Evolutionary conservation across 2,888 invertebrate genomes (phyloP), one percentile per base, ranked within the genome.

Genomic region (Nysson spinosus): DNA sequence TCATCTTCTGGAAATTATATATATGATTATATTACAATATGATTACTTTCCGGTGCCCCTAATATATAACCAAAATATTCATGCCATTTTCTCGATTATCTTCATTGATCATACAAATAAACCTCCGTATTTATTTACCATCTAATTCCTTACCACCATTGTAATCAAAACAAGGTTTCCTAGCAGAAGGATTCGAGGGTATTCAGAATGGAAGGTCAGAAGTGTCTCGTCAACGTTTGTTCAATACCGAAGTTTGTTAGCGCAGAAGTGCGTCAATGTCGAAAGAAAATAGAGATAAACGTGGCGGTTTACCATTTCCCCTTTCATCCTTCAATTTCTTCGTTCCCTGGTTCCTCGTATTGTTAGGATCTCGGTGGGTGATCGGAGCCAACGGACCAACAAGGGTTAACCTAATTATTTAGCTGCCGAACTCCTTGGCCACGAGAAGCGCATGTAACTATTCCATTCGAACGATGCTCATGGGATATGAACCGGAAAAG

Each of bases 321-420:
- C 17, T 22, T 54, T 39, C 51, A 30, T 50, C 44, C 30, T 40
- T 40, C 32, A 43, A 40, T 66, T 66, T 43, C 42, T 12, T 14
- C 50, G 7, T 55, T 30, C 26, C n/a, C 11, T 12, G 16, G 50
- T 42, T 69, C 70, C 58, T 50, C 46, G 43, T 34, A 5, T 37
- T 24, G 7, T 17, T 34, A n/a, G 22, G 43, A 50, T 64, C 61
- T 42, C 58, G 56, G 49, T 57, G 62, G 63, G 56, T 54, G 49
- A 42, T 61, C 56, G 55, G 44, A 16, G 30, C 69, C 63, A 51
- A 65, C 68, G 73, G 72, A 73, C 68, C 77, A 79, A 80, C 79
- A 72, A 72, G 78, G 79, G 78, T 79, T 79, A 82, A 83, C 75
- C 80, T 78, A 80, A 83, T 82, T 82, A 83, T 80, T 80, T 81